Conservation (phyloP, 2,113 vertebrate species). For the Danio rerio region GRCz12tu NC_133178.1:21560001-21560500, state of each 20-base stretch:
- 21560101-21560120: slow-evolving; percentile 57
- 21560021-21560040: slow-evolving; percentile 38
- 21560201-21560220: slow-evolving; percentile 43
- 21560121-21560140: slow-evolving; percentile 43
- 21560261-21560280: neutral
- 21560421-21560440: neutral
- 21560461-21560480: neutral
- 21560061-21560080: slow-evolving; percentile 48
- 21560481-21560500: slow-evolving; percentile 9
- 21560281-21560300: neutral
- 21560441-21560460: neutral
- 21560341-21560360: neutral
- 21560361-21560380: slow-evolving; percentile 4
- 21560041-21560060: slow-evolving; percentile 46
- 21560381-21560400: slow-evolving; percentile 25
- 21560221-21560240: slow-evolving; percentile 38
- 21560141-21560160: slow-evolving; percentile 41
- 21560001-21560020: neutral
- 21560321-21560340: slow-evolving; percentile 20
- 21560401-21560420: slow-evolving; percentile 8
- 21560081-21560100: slow-evolving; percentile 67
- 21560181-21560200: slow-evolving; percentile 45
- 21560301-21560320: neutral
- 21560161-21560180: slow-evolving; percentile 26
- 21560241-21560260: slow-evolving; percentile 31